These are phyloP conservation scores for Loris lydekkerianus DNA, from an alignment of 2,797 vertebrate species.

Conservation along the genomic window DNA sequence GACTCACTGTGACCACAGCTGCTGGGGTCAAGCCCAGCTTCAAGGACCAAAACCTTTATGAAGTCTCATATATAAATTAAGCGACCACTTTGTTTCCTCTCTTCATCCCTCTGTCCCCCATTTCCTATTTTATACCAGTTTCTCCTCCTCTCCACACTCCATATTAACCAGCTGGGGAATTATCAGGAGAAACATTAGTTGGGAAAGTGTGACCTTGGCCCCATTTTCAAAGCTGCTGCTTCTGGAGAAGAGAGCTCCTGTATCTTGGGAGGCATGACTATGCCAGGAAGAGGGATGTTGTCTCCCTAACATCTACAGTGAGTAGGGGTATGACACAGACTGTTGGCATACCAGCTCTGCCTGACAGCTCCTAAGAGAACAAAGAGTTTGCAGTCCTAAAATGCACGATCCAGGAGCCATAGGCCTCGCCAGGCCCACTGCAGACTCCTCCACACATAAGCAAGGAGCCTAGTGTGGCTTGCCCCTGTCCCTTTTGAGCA, in stretches of 20 bases:
- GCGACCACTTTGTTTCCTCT: background rate
- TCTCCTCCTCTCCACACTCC: background rate
- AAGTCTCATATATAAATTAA: background rate
- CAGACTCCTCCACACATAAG: background rate
- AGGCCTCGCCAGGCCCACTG: background rate
- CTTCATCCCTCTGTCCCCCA: background rate
- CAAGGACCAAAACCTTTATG: background rate
- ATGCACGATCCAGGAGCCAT: background rate
- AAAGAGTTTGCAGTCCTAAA: background rate
- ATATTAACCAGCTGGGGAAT: background rate
- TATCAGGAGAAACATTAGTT: background rate
- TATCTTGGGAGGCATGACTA: background rate
- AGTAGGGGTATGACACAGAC: accelerated
- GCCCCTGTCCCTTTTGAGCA: background rate
- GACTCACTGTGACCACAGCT: background rate
- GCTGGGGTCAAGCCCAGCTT: background rate
- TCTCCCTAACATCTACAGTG: background rate
- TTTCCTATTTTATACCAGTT: background rate
- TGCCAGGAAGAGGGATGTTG: background rate
- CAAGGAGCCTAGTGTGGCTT: background rate
- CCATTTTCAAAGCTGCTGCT: background rate
- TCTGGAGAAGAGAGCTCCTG: background rate
- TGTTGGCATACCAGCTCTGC: background rate
- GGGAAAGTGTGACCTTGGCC: background rate
- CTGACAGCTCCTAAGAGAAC: background rate